Conservation (phyloP, 1,140 invertebrate species). For the Pararge aegeria region DNA sequence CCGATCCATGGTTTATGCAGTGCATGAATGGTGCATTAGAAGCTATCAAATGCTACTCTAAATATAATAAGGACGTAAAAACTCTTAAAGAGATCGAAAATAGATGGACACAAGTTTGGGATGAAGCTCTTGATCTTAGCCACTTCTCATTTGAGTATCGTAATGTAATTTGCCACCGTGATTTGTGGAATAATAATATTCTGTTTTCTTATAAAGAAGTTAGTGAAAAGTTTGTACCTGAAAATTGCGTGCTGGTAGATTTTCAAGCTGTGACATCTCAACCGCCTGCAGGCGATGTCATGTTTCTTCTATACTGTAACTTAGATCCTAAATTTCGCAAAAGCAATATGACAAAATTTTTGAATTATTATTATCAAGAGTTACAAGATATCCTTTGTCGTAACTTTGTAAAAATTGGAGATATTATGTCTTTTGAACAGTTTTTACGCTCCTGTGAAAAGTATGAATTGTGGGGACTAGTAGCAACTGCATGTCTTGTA, state of each 20-base stretch:
- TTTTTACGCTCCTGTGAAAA: constrained; percentile 65
- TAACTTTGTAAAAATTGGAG: constrained; percentile 53
- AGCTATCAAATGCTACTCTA: constrained; percentile 52
- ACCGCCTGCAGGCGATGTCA: constrained; percentile 81
- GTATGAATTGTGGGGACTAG: constrained; percentile 54
- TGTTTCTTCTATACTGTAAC: constrained; percentile 62
- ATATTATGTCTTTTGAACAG: constrained; percentile 56
- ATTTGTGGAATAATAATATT: constrained; percentile 83
- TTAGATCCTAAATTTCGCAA: constrained; percentile 57
- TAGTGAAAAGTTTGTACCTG: constrained; percentile 39
- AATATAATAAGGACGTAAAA: constrained; percentile 39
- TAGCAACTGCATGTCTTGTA: constrained; percentile 55
- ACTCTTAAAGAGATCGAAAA: constrained; percentile 41
- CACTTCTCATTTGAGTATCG: constrained; percentile 40
- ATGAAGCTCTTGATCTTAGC: constrained; percentile 41
- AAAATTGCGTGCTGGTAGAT: constrained; percentile 81
- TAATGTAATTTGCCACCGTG: constrained; percentile 82
- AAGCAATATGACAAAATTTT: constrained; percentile 60
- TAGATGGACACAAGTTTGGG: constrained; percentile 54
- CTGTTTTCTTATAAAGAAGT: constrained; percentile 79
- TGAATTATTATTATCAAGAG: constrained; percentile 76
- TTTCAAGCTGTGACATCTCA: constrained; percentile 81
- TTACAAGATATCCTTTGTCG: constrained; percentile 59
- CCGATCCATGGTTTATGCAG: constrained; percentile 52
- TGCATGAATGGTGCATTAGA: constrained; percentile 56